Conservation (phyloP, 64 coral and sea anemone species). For the Montipora cactus region DNA sequence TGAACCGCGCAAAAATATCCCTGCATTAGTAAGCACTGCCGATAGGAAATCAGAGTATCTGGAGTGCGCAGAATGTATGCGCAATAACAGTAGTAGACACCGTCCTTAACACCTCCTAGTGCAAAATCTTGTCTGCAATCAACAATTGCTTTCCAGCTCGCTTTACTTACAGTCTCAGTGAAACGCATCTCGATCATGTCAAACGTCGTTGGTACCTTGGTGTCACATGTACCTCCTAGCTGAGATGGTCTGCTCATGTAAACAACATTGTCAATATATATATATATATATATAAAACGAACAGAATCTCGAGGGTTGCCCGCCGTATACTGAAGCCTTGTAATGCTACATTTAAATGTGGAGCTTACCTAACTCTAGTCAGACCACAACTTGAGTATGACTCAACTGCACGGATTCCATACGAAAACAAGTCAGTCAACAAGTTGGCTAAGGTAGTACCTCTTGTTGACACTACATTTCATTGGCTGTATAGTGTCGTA, state of each 20-base stretch:
- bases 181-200: conserved; percentile 42
- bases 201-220: conserved; percentile 44
- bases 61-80: too few species aligned
- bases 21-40: too few species aligned
- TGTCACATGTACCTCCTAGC: conserved; percentile 35
- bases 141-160: conserved; percentile 32
- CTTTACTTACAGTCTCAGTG: conserved; percentile 29
- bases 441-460: too few species aligned
- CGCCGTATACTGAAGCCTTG: conserved; percentile 48
- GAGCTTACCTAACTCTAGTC: conserved; percentile 14
- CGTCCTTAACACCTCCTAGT: conserved; percentile 20
- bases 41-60: too few species aligned
- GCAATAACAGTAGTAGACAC: too few species aligned
- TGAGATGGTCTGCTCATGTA: conserved; percentile 23
- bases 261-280: conserved; percentile 32
- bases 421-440: conserved; percentile 12
- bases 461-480: too few species aligned
- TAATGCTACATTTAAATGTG: conserved; percentile 2
- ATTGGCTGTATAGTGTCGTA: too few species aligned
- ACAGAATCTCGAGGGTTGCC: conserved; percentile 27
- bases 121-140: conserved; percentile 31
- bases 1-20: too few species aligned
- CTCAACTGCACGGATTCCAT: conserved; percentile 40
- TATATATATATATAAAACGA: neutral
- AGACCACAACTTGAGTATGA: conserved; percentile 44